Evolutionary conservation across 2,113 vertebrate genomes (phyloP).

Genomic region (Micronycteris hirsuta): DNA sequence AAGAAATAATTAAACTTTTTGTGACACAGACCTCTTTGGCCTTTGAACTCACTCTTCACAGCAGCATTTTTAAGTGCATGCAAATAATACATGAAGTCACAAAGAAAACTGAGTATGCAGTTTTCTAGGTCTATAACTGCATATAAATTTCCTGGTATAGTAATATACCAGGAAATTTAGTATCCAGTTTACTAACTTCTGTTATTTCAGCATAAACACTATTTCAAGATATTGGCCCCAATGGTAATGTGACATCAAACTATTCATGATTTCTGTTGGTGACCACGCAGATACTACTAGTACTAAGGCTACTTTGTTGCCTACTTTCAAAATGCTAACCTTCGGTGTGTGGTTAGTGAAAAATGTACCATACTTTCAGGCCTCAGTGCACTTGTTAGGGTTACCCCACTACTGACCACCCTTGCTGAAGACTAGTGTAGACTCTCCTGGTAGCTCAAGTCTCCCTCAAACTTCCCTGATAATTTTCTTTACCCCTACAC

Average conservation of each 20-base stretch:
- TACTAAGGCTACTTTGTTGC: not conserved
- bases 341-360: not conserved
- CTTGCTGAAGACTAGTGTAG: not conserved
- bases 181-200: not conserved
- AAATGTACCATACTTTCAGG: not conserved
- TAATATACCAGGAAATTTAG: not conserved
- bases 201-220: not conserved
- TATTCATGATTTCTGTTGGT: not conserved
- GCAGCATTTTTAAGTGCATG: not conserved
- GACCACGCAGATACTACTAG: not conserved
- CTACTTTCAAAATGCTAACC: not conserved
- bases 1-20: not conserved
- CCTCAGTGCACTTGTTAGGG: not conserved
- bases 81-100: not conserved
- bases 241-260: not conserved
- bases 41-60: not conserved
- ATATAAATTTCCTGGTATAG: not conserved
- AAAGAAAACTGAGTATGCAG: not conserved
- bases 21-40: not conserved
- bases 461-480: not conserved
- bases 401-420: not conserved
- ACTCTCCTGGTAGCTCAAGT: not conserved
- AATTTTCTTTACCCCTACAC: not conserved
- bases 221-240: not conserved
- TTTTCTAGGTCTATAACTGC: not conserved